Evolutionary conservation across 2,888 invertebrate genomes (phyloP).

Genomic region (Polydrusus pterygomalis): DNA sequence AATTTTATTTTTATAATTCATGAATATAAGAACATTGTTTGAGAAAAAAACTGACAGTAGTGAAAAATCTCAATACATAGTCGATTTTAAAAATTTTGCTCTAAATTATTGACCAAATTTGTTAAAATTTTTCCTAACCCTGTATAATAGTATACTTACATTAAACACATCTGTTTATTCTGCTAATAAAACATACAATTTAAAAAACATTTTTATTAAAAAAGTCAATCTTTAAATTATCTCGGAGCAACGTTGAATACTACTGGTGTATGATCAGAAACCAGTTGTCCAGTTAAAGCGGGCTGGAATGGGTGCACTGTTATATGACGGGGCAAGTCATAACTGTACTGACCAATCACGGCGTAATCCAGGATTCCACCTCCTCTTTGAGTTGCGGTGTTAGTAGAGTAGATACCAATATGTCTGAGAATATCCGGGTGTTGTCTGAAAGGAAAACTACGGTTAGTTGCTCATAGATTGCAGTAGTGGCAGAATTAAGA

Average conservation of each 20-base stretch:
- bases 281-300: slow-evolving; percentile 17
- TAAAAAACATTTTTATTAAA: background rate
- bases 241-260: slow-evolving; percentile 17
- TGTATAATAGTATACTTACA: too few relatives aligned
- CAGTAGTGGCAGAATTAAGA: background rate
- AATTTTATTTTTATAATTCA: too few relatives aligned
- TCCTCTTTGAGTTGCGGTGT: slow-evolving; percentile 13
- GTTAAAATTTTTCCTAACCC: too few relatives aligned
- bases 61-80: too few relatives aligned
- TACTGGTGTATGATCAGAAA: slow-evolving; percentile 27
- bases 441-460: slow-evolving; percentile 1
- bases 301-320: slow-evolving; percentile 18
- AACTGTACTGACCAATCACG: slow-evolving; percentile 32
- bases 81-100: too few relatives aligned
- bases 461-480: too few relatives aligned
- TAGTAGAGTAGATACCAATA: slow-evolving; percentile 18
- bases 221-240: background rate
- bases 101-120: too few relatives aligned
- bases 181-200: too few relatives aligned
- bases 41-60: too few relatives aligned
- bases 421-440: slow-evolving; percentile 23
- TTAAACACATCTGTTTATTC: too few relatives aligned
- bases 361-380: slow-evolving; percentile 28
- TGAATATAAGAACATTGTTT: too few relatives aligned
- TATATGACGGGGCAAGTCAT: slow-evolving; percentile 14